Evolutionary conservation across 2,888 invertebrate species (phyloP), one percentile per base, ranked within the genome.

Genomic region (Sympetrum striolatum): DNA sequence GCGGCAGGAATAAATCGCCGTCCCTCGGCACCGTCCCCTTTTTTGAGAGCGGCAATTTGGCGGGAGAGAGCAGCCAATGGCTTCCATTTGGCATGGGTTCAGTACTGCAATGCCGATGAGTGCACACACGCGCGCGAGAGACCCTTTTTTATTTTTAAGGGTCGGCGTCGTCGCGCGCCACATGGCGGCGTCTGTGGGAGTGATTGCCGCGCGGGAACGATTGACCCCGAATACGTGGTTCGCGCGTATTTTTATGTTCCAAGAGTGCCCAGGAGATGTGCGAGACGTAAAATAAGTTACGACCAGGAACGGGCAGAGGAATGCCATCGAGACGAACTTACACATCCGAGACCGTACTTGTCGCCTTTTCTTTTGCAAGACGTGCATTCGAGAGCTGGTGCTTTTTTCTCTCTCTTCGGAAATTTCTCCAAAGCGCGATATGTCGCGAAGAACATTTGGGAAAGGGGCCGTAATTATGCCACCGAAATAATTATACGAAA

Each of bases 61-160:
- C 44, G n/a, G 81, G 81, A 44, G 44, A 31, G 53, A 48, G 53
- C 82, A 58, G 58, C 35, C 81, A 25, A 22, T 53, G 53, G 82
- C 58, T 82, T 82, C 82, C 82, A 82, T 58, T 82, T 82, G 82
- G 82, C 82, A 82, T 58, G 82, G 22, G 82, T 82, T 82, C 82
- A 82, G 82, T 48, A 82, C 82, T 82, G 82, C 82, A 82, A 82
- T 82, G 82, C 82, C 82, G 82, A 58, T 82, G 82, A 82, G 82
- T 58, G 82, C 81, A 48, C 81, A 53, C 48, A 81, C 81, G 31
- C 25, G 82, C 37, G 37, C 44, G 44, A 22, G 1, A 18, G 35
- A 31, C 10, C 25, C 18, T 10, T 81, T 31, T 58, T 25, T 64
- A n/a, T 64, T 64, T 64, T 64, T 64, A 64, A 64, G 64, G 64